Percentiles rank a stretch among this genome's conserved stretches.
Evolutionary conservation across 64 coral and sea anemone genomes (phyloP).

Genomic region (Dendrophyllia cribrosa): DNA sequence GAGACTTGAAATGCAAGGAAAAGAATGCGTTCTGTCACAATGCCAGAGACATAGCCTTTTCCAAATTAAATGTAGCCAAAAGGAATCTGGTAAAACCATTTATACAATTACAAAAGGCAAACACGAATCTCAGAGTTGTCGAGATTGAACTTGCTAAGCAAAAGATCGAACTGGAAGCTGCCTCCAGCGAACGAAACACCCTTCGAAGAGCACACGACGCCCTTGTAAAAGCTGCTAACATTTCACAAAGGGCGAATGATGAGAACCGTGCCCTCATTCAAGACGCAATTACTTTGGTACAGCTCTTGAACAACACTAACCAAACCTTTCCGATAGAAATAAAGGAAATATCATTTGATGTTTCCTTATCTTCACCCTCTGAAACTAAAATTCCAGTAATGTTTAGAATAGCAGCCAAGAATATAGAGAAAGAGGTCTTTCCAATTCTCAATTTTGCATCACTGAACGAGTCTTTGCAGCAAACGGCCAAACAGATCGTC

Average conservation of each 20-base stretch:
- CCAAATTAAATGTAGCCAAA: slow-evolving; percentile 14
- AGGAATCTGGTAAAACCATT: slow-evolving; percentile 14
- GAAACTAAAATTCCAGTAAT: slow-evolving; percentile 20
- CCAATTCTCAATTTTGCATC: background rate
- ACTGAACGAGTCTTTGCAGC: background rate
- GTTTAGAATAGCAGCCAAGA: background rate
- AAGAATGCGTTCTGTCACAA: slow-evolving; percentile 45
- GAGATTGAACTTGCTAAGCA: slow-evolving; percentile 26
- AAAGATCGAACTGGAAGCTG: slow-evolving; percentile 17
- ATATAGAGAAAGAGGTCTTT: slow-evolving; percentile 3
- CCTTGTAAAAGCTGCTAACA: background rate
- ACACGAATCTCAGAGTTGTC: background rate
- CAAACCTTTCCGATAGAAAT: background rate
- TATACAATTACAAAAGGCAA: slow-evolving; percentile 3
- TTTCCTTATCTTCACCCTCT: background rate
- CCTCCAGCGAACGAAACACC: slow-evolving; percentile 14
- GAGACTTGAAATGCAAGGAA: slow-evolving; percentile 36
- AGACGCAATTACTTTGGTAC: slow-evolving; percentile 20
- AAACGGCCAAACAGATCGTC: slow-evolving; percentile 15
- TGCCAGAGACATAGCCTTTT: slow-evolving; percentile 1
- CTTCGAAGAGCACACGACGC: slow-evolving; percentile 34
- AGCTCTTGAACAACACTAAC: slow-evolving; percentile 13
- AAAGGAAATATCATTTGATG: slow-evolving; percentile 25
- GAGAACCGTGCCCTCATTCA: slow-evolving; percentile 10
- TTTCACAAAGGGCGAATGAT: slow-evolving; percentile 13